Conservation (phyloP, 2,797 vertebrate species). For the Vespertilio murinus region DNA sequence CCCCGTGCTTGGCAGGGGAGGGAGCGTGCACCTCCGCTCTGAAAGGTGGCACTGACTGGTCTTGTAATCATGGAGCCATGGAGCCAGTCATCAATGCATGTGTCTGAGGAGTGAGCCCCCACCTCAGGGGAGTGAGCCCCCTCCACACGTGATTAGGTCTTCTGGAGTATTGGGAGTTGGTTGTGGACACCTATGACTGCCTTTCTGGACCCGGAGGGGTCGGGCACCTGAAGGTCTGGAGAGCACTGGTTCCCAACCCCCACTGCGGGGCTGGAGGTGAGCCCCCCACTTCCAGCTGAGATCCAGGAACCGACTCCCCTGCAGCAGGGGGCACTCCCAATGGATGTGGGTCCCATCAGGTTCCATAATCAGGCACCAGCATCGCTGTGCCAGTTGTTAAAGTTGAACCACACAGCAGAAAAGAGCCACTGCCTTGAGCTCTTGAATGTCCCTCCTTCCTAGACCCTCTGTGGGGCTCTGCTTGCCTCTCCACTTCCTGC, state of each 20-base stretch:
- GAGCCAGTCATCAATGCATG: neutral
- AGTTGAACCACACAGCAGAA: neutral
- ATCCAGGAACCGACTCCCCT: neutral
- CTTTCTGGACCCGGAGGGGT: neutral
- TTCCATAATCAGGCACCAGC: neutral
- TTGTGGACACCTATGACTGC: neutral
- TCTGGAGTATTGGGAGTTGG: neutral
- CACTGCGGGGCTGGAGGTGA: neutral
- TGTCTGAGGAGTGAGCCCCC: neutral
- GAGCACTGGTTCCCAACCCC: neutral
- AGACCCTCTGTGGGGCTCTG: neutral
- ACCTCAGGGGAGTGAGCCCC: too few species aligned
- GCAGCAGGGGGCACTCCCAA: neutral
- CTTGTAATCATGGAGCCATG: neutral
- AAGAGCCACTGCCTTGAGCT: neutral
- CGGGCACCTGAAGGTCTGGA: accelerated
- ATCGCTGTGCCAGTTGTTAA: neutral
- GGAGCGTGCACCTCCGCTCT: neutral
- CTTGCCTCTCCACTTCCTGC: too few species aligned
- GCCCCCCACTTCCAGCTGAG: neutral
- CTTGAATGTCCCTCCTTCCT: neutral
- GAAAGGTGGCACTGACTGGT: neutral
- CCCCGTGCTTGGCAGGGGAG: neutral
- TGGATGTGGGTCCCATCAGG: neutral
- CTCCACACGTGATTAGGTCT: neutral